Evolutionary conservation across 2,888 invertebrate species (phyloP).

Genomic region (Atherix ibis): DNA sequence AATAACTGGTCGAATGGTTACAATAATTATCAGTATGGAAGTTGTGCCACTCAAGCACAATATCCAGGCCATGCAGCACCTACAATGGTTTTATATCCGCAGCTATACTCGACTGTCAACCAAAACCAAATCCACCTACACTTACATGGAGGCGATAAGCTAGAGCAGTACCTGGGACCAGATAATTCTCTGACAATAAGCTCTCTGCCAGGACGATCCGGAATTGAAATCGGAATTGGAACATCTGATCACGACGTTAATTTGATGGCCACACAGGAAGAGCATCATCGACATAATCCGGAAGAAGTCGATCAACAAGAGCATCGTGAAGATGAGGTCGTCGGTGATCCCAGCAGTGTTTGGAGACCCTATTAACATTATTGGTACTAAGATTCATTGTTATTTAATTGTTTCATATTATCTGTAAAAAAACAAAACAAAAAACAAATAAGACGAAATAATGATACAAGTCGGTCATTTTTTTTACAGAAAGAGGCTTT

Average conservation of each 20-base stretch:
- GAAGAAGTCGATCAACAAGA: constrained; percentile 18
- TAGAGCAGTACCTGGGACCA: constrained; percentile 46
- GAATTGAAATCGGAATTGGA: constrained; percentile 37
- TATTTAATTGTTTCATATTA: background rate
- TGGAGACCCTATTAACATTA: constrained; percentile 58
- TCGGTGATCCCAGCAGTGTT: constrained; percentile 38
- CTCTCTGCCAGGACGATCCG: constrained; percentile 33
- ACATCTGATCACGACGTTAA: constrained; percentile 27
- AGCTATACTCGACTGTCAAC: constrained; percentile 68
- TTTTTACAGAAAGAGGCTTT: no score
- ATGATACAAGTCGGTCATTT: no score
- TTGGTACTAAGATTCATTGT: constrained; percentile 7
- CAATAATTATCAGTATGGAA: constrained; percentile 52
- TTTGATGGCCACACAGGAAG: constrained; percentile 15
- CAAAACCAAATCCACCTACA: constrained; percentile 78
- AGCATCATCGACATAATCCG: constrained; percentile 31
- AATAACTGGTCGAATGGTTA: constrained; percentile 43
- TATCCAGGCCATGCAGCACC: constrained; percentile 31
- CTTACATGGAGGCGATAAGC: constrained; percentile 50
- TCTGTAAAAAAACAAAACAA: no score
- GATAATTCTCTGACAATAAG: constrained; percentile 42
- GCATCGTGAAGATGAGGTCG: constrained; percentile 21
- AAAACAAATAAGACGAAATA: no score
- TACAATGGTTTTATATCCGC: constrained; percentile 60
- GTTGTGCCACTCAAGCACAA: constrained; percentile 28